Evolutionary conservation across 2,113 vertebrate genomes (phyloP).

Genomic region (Callaeas wilsoni): DNA sequence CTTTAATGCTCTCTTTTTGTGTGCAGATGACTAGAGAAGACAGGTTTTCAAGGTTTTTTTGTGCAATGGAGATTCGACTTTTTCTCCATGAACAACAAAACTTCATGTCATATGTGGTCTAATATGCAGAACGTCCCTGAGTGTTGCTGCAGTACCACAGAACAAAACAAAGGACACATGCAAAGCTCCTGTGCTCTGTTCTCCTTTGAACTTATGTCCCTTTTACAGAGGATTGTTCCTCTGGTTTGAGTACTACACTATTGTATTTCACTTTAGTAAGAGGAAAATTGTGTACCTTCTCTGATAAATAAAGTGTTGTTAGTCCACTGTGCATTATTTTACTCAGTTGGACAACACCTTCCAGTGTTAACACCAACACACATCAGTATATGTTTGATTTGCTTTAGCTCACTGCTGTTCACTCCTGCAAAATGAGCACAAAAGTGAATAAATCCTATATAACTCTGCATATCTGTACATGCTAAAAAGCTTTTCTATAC

Average conservation of each 20-base stretch:
- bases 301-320: neutral
- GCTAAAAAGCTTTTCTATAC: neutral
- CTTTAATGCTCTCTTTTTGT: neutral
- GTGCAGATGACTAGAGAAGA: neutral
- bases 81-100: neutral
- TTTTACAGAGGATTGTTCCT: neutral
- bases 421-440: neutral
- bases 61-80: neutral
- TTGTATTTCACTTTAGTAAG: neutral
- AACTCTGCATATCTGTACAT: neutral
- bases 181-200: fast-evolving
- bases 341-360: neutral
- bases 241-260: neutral
- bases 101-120: neutral
- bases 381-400: neutral
- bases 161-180: neutral
- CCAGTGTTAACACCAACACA: neutral
- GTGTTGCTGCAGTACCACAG: neutral
- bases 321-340: neutral
- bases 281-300: neutral
- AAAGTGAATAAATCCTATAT: neutral
- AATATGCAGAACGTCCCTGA: neutral
- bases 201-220: neutral
- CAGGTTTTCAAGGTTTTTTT: neutral
- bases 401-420: neutral